These are phyloP conservation scores for Dunckerocampus dactyliophorus DNA, from an alignment of 2,113 vertebrate genomes.

Conservation along the genomic window DNA sequence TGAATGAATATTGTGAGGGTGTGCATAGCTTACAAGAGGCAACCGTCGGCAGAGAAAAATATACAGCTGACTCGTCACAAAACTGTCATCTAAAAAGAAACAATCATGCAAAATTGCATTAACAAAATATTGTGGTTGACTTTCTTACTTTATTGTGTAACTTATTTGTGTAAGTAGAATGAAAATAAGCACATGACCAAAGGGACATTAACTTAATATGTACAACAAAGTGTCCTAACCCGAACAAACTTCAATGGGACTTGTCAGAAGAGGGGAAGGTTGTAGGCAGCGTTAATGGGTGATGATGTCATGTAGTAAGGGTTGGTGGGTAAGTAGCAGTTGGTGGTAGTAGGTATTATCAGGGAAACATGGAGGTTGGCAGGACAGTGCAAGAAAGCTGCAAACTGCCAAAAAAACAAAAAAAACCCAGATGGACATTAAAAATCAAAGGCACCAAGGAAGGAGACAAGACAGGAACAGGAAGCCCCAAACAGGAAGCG, in stretches of 20 bases:
- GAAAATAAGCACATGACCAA: conserved; percentile 38
- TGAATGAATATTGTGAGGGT: conserved; percentile 18
- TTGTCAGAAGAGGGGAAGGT: conserved; percentile 39
- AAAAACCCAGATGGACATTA: conserved; percentile 46
- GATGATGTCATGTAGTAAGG: conserved; percentile 53
- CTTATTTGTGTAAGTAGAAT: conserved; percentile 34
- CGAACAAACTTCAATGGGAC: conserved; percentile 41
- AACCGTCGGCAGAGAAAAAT: conserved; percentile 51
- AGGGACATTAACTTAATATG: conserved; percentile 58
- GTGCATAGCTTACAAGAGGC: conserved; percentile 73
- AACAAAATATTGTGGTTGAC: conserved; percentile 31
- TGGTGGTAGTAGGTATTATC: conserved; percentile 60
- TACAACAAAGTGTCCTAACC: conserved; percentile 57
- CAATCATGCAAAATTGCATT: conserved; percentile 42
- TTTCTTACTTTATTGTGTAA: conserved; percentile 29
- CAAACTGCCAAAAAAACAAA: conserved; percentile 44
- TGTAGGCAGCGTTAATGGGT: conserved; percentile 56
- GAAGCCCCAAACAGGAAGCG: conserved; percentile 67
- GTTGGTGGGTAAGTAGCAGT: conserved; percentile 60
- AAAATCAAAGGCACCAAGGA: conserved; percentile 67
- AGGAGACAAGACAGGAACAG: conserved; percentile 54
- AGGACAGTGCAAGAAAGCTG: conserved; percentile 59
- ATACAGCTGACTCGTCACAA: conserved; percentile 34
- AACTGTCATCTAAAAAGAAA: conserved; percentile 19
- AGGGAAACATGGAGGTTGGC: conserved; percentile 53